These are phyloP conservation scores for Andrena cerasifolii DNA, from an alignment of 1,140 invertebrate genomes.

Conservation along the genomic window DNA sequence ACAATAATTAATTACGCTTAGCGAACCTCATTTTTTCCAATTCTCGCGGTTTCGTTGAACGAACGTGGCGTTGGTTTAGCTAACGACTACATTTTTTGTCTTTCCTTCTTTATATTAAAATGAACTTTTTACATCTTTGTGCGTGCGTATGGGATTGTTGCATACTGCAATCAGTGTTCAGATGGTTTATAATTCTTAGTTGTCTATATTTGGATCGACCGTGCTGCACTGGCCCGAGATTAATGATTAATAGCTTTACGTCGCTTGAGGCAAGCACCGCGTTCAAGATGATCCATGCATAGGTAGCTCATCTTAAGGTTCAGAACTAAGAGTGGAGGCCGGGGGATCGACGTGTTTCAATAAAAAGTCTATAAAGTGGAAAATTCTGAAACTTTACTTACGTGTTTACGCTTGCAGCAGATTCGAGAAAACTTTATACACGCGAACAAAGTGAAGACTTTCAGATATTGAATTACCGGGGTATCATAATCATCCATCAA, in stretches of 20 bases:
- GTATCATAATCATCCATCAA: too few relatives aligned
- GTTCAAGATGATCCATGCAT: conserved; percentile 6
- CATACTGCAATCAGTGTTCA: background rate
- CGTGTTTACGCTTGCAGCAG: too few relatives aligned
- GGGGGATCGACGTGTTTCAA: too few relatives aligned
- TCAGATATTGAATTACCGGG: too few relatives aligned
- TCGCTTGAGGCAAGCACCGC: conserved; percentile 11
- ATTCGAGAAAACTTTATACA: too few relatives aligned
- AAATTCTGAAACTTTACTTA: too few relatives aligned
- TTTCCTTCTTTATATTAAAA: background rate
- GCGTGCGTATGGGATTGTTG: background rate
- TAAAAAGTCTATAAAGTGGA: too few relatives aligned
- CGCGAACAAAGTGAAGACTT: too few relatives aligned
- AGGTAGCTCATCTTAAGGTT: background rate
- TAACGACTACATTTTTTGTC: background rate
- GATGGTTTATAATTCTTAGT: conserved; percentile 23
- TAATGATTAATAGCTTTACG: conserved; percentile 39
- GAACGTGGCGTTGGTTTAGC: background rate
- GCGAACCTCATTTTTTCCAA: background rate
- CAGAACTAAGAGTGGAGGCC: background rate
- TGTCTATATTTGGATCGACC: conserved; percentile 18
- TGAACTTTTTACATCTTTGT: background rate
- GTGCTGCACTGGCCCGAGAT: background rate
- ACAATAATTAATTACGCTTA: background rate
- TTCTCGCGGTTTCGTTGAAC: background rate